Conservation (phyloP, 1,140 invertebrate species). For the Tribolium madens region DNA sequence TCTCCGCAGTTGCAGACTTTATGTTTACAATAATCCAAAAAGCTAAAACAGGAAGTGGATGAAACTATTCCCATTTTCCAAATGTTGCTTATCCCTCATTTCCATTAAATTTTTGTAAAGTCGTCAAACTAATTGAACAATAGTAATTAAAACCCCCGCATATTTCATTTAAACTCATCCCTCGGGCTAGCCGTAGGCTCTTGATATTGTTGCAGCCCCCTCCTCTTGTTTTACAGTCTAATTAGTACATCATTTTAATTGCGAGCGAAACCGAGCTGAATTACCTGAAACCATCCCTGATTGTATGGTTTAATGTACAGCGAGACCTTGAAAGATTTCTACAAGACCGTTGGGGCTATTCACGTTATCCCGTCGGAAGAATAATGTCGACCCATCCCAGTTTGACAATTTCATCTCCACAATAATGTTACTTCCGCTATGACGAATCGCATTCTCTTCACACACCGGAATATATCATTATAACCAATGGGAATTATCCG, state of each 20-base stretch:
- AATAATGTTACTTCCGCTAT: neutral
- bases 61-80: neutral
- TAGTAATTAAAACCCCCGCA: neutral
- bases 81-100: neutral
- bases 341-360: neutral
- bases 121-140: neutral
- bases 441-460: neutral
- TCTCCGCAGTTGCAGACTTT: neutral
- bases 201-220: neutral
- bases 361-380: neutral
- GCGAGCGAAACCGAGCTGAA: neutral
- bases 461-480: slow-evolving; percentile 4
- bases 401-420: neutral
- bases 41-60: neutral
- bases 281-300: slow-evolving; percentile 9
- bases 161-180: slow-evolving; percentile 4
- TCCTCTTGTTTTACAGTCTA: neutral
- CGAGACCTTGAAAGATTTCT: neutral
- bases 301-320: neutral
- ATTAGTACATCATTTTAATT: slow-evolving; percentile 31
- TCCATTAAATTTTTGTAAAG: neutral
- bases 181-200: slow-evolving; percentile 2
- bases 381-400: neutral
- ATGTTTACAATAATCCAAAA: neutral
- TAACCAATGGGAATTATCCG: slow-evolving; percentile 3